Conservation (phyloP, 2,888 invertebrate species). For the Drosophila crucigera region DNA sequence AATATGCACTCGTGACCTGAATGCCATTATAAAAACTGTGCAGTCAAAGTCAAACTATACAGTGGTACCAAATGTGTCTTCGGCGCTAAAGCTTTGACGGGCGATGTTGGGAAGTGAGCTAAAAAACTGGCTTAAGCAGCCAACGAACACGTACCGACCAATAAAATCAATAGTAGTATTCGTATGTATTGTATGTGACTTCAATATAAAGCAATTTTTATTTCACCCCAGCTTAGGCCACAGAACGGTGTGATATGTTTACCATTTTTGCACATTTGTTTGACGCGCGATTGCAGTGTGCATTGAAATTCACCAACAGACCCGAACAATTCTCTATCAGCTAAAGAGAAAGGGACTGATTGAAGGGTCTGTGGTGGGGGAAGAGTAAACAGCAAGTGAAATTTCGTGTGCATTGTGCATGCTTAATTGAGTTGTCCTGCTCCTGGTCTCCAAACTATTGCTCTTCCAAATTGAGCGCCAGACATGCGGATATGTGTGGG, state of each 20-base stretch:
- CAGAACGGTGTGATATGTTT: constrained; percentile 51
- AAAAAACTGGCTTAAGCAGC: background rate
- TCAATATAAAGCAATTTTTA: constrained; percentile 66
- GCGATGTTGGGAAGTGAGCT: background rate
- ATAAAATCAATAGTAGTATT: constrained; percentile 68
- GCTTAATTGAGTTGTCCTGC: constrained; percentile 74
- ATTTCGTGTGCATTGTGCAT: constrained; percentile 79
- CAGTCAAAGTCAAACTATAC: background rate
- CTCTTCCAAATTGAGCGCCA: constrained; percentile 17
- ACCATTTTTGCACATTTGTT: constrained; percentile 51
- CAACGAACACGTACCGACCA: constrained; percentile 55
- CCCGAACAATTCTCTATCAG: constrained; percentile 6
- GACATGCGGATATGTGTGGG: constrained; percentile 23
- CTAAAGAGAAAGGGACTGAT: background rate
- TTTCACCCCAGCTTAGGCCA: constrained; percentile 11
- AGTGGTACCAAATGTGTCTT: background rate
- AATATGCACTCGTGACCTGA: background rate
- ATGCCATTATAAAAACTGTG: background rate
- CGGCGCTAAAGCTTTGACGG: background rate
- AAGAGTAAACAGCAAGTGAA: constrained; percentile 46
- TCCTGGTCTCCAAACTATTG: constrained; percentile 29
- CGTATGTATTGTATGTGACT: constrained; percentile 66
- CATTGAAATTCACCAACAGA: constrained; percentile 58
- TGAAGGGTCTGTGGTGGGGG: background rate
- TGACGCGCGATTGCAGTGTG: constrained; percentile 56